Conservation (phyloP, 2,888 invertebrate genomes). For the Eupithecia insigniata region DNA sequence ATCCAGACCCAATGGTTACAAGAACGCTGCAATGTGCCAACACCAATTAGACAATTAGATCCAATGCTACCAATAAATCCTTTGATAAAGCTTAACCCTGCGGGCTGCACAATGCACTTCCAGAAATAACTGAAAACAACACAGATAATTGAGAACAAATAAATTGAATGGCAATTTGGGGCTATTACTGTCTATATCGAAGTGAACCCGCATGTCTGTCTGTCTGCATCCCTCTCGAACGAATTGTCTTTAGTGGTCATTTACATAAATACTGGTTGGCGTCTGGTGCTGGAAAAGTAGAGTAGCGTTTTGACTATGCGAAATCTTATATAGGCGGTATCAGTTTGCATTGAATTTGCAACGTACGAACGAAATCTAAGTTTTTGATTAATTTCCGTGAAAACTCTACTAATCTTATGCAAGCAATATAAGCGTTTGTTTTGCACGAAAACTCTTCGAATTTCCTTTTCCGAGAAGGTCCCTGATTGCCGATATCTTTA, state of each 20-base stretch:
- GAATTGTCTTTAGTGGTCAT: conserved; percentile 64
- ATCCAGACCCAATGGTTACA: background rate
- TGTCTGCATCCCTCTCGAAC: conserved; percentile 69
- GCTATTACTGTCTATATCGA: conserved; percentile 72
- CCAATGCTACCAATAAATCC: conserved; percentile 7
- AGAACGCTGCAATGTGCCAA: background rate
- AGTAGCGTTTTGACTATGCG: background rate
- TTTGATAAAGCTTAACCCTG: conserved; percentile 20
- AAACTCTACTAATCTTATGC: too few relatives aligned
- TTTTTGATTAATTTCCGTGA: too few relatives aligned
- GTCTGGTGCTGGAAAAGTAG: background rate
- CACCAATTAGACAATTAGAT: conserved; percentile 9
- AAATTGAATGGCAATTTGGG: conserved; percentile 77
- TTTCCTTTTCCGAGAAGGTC: too few relatives aligned
- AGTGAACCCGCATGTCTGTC: conserved; percentile 72
- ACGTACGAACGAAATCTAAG: too few relatives aligned
- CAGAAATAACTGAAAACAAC: conserved; percentile 36
- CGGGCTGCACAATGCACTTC: conserved; percentile 38
- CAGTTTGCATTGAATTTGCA: background rate
- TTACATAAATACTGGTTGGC: conserved; percentile 58
- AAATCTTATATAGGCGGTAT: background rate
- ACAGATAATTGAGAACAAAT: conserved; percentile 59
- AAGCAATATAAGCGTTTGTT: too few relatives aligned
- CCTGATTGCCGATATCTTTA: background rate
- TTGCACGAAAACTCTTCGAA: too few relatives aligned